Base-by-base conservation (phyloP, 2,113 vertebrate species). In the Mystacornis crossleyi region DNA sequence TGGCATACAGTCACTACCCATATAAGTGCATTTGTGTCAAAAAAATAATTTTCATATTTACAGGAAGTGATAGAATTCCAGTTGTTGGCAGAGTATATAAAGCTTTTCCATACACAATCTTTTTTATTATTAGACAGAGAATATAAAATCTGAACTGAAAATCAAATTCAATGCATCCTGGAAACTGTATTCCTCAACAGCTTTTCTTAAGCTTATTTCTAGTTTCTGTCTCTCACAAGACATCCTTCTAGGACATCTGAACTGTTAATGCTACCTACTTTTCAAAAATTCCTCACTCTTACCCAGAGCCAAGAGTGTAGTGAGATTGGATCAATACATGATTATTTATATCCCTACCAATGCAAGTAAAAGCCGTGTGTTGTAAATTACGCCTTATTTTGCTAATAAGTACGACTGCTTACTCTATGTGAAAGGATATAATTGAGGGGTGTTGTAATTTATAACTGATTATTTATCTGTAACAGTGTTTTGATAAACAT, bases 1-100 rank as follows among this genome's bases (percentile, higher is more conserved):
- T 97, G 89, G 95, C 95, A 97, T 97, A 97, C 96, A 97, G 79
- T 95, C 96, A 97, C 97, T 91, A 98, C 88, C 93, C 94, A 97
- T 57, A 89, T 61, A 89, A 95, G 95, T 94, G 97, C 85, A 94
- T 92, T 82, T 92, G 73, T 95, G 84, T 95, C 94, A 95, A 95
- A 97, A 74, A 91, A 96, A 95, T 93, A 95, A 91, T 94, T 94
- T 75, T 83, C 92, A 95, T 79, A 96, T 92, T 91, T 97, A 97
- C 97, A 98, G 96, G 80, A 97, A 92, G 91, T 96, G 97, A 96
- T 82, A 97, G 95, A 87, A 86, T 93, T 97, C 91, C 94, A 98
- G 89, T 93, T 89, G 80, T 81, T 95, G 92, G 95, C 65, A 95
- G 88, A 97, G 75, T 83, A 98, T 95, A 95, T 93, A 95, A 97